A percentile compares a stretch with the other conserved stretches of the same genome.
These are phyloP conservation scores for Hypsibius dujardini DNA, from an alignment of 1,140 invertebrate genomes.

Conservation along the genomic window DNA sequence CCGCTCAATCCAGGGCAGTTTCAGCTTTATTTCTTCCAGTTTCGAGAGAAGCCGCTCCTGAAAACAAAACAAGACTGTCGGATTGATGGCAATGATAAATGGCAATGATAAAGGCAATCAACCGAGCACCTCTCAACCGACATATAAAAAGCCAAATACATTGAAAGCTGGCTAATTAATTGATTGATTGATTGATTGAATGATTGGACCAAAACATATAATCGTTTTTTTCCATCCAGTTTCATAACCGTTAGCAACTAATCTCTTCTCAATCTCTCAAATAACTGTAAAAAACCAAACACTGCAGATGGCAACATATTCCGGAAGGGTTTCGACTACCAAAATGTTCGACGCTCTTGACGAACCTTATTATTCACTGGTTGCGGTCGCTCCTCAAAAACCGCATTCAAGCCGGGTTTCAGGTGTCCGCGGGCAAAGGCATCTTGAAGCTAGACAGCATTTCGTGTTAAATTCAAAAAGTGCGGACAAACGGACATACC, in stretches of 20 bases:
- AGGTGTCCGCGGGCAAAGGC: conserved; percentile 58
- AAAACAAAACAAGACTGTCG: conserved; percentile 24
- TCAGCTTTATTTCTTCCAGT: conserved; percentile 48
- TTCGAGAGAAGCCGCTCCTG: conserved; percentile 47
- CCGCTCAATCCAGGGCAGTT: conserved; percentile 64
- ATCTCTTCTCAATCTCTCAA: conserved; percentile 20
- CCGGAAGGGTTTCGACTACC: conserved; percentile 22
- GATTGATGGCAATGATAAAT: conserved; percentile 16
- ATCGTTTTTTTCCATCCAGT: no score
- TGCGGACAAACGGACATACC: conserved; percentile 16
- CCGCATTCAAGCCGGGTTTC: conserved; percentile 58
- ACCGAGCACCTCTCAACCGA: no score
- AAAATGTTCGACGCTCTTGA: conserved; percentile 18
- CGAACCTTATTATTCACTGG: conserved; percentile 34
- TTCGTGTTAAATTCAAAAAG: conserved; percentile 23
- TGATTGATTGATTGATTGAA: no score
- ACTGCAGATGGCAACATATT: conserved; percentile 23
- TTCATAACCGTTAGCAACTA: no score
- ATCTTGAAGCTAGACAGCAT: conserved; percentile 49
- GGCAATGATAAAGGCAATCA: no score
- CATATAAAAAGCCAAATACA: no score
- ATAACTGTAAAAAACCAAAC: conserved; percentile 18
- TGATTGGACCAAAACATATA: no score
- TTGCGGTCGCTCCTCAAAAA: conserved; percentile 27
- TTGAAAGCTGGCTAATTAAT: no score